These are phyloP conservation scores for Trinectes maculatus DNA, from an alignment of 2,113 vertebrate species.

Conservation along the genomic window DNA sequence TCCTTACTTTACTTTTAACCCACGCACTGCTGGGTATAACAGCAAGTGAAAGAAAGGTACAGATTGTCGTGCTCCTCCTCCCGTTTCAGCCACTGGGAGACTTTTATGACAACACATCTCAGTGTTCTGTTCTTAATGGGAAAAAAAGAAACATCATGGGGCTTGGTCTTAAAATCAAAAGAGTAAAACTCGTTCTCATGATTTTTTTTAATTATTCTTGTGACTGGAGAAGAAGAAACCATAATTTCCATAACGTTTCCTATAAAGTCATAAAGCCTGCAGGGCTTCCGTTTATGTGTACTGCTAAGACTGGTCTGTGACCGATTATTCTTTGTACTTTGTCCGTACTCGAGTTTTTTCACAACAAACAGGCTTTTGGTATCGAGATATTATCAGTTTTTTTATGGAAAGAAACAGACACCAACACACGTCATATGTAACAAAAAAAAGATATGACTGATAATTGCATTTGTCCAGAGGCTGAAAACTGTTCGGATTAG, in stretches of 20 bases:
- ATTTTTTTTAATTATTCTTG: background rate
- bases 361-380: background rate
- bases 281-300: background rate
- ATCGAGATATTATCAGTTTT: background rate
- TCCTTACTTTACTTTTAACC: slow-evolving; percentile 11
- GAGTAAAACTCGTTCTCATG: background rate
- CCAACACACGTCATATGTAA: background rate
- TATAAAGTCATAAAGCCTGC: background rate
- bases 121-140: background rate
- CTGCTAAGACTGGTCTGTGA: background rate
- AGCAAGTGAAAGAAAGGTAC: background rate
- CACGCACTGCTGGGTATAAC: background rate
- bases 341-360: background rate
- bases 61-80: background rate
- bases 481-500: background rate
- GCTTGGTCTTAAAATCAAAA: background rate
- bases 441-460: background rate
- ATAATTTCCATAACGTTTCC: background rate
- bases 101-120: background rate
- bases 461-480: background rate
- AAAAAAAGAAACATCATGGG: slow-evolving; percentile 15
- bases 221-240: background rate
- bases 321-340: background rate
- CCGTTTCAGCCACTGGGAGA: background rate
- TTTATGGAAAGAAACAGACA: background rate